Evolutionary conservation across 1,140 invertebrate species (phyloP).

Genomic region (Ceratitis capitata): DNA sequence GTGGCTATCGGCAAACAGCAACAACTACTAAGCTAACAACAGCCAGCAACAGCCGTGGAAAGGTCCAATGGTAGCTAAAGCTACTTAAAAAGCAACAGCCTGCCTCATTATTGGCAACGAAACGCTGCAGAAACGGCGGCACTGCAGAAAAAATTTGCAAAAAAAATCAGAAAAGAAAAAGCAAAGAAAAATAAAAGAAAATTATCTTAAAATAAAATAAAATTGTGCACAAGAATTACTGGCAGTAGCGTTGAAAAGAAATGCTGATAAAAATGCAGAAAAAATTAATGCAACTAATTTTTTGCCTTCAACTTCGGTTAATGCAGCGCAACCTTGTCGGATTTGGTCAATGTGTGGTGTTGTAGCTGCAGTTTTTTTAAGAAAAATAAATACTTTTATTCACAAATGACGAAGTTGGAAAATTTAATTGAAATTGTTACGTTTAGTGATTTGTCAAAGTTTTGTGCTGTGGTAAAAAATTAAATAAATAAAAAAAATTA

Average conservation of each 20-base stretch:
- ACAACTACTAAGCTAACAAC: not conserved
- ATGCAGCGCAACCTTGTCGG: not conserved
- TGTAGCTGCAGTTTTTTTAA: not conserved
- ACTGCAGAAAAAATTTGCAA: conserved; percentile 34
- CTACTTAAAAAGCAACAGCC: conserved; percentile 50
- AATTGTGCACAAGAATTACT: conserved; percentile 21
- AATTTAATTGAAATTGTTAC: not conserved
- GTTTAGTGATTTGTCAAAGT: not conserved
- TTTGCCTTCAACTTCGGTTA: conserved; percentile 6
- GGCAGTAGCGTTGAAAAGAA: conserved; percentile 21
- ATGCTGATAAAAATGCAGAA: conserved; percentile 31
- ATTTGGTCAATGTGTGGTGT: not conserved
- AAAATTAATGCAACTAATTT: conserved; percentile 21
- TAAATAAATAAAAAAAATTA: not conserved
- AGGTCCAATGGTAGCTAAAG: conserved; percentile 41
- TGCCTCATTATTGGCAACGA: conserved; percentile 43
- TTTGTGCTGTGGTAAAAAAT: not conserved
- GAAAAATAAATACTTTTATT: not conserved
- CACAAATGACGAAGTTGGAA: not conserved
- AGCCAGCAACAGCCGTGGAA: conserved; percentile 38
- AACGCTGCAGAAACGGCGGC: conserved; percentile 26
- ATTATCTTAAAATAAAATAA: conserved; percentile 23
- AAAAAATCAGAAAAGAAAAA: not conserved
- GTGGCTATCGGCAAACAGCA: not conserved
- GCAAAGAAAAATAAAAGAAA: conserved; percentile 32